Percentiles rank a stretch among this genome's conserved stretches.
Evolutionary conservation across 1,140 invertebrate species (phyloP).

Genomic region (Geopemphigus sp.): DNA sequence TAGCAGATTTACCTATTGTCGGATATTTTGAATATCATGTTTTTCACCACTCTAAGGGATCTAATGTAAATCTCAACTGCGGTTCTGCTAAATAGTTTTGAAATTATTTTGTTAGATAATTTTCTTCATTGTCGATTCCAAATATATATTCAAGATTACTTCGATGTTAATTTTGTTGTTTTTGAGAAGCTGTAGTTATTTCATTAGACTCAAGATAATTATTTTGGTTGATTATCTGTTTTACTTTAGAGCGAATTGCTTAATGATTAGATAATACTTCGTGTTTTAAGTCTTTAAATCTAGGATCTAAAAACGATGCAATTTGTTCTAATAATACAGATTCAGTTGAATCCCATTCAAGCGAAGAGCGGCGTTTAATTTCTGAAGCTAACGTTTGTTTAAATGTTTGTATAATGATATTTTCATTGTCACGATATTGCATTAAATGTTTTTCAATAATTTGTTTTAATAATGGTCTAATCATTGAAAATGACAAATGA

Average conservation of each 20-base stretch:
- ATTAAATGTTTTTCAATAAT: constrained; percentile 15
- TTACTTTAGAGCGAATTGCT: background rate
- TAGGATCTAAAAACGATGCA: constrained; percentile 40
- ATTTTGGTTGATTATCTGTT: constrained; percentile 5
- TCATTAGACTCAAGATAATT: background rate
- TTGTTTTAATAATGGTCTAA: constrained; percentile 16
- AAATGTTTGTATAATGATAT: constrained; percentile 6
- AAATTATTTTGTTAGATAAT: too few relatives aligned
- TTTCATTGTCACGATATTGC: constrained; percentile 1
- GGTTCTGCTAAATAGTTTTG: too few relatives aligned
- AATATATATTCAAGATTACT: background rate
- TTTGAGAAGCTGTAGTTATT: constrained; percentile 16
- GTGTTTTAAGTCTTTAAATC: constrained; percentile 24
- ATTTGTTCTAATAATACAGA: constrained; percentile 5
- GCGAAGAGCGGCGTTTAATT: constrained; percentile 10
- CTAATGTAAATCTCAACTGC: too few relatives aligned
- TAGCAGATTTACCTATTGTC: too few relatives aligned
- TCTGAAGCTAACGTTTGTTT: constrained; percentile 12
- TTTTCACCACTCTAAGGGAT: too few relatives aligned
- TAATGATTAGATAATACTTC: constrained; percentile 8
- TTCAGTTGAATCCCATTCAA: constrained; percentile 12
- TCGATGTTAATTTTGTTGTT: constrained; percentile 12
- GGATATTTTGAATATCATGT: too few relatives aligned
- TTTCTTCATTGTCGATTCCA: too few relatives aligned
- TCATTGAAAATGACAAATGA: constrained; percentile 9